Conservation (phyloP, 2,113 vertebrate species). For the Sylvilagus bachmani region DNA sequence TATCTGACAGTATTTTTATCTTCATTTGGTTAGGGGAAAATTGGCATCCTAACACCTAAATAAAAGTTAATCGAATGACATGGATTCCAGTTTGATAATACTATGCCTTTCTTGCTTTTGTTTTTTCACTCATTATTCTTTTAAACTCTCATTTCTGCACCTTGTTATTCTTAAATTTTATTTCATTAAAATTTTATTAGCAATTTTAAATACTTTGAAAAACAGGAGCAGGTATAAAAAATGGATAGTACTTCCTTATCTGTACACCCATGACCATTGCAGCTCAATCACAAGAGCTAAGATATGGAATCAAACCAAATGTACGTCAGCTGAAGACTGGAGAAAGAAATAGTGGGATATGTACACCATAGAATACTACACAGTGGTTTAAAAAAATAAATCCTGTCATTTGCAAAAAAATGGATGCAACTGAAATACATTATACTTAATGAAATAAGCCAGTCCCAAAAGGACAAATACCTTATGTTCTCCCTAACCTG, state of each 20-base stretch:
- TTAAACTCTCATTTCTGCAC: background rate
- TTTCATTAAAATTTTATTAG: conserved; percentile 32
- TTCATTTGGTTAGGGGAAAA: background rate
- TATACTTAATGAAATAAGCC: no score
- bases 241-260: conserved; percentile 32
- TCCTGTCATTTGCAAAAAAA: no score
- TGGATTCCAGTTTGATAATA: conserved; percentile 18
- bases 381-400: no score
- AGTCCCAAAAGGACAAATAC: no score
- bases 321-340: no score
- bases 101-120: background rate
- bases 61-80: background rate
- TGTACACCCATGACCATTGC: no score
- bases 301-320: no score
- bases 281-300: no score
- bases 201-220: conserved; percentile 49
- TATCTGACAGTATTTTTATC: background rate
- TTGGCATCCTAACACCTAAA: background rate
- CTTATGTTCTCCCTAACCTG: no score
- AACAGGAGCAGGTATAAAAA: conserved; percentile 45
- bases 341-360: no score
- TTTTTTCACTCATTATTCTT: background rate
- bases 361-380: no score
- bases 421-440: no score
- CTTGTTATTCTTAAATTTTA: conserved; percentile 32